Evolutionary conservation across 2,113 vertebrate species (phyloP).

Genomic region (Oxyura jamaicensis): DNA sequence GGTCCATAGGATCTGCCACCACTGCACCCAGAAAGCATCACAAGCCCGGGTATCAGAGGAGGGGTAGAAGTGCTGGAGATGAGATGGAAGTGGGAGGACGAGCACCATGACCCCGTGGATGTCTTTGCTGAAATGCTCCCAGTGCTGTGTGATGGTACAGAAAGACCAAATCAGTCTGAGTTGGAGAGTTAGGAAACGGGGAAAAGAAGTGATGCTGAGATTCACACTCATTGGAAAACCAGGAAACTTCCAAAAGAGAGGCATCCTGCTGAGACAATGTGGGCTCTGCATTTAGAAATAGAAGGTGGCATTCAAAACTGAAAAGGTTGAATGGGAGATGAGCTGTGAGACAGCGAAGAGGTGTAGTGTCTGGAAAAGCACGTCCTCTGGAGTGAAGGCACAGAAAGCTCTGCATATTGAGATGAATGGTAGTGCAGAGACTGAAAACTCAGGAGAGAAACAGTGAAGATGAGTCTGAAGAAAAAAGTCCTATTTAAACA

Average conservation of each 20-base stretch:
- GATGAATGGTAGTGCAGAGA: not conserved
- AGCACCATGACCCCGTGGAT: too few relatives aligned
- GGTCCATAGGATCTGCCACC: too few relatives aligned
- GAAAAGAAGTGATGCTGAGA: not conserved
- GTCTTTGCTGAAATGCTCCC: not conserved
- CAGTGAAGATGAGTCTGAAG: not conserved
- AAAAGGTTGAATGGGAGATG: not conserved
- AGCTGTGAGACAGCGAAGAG: not conserved
- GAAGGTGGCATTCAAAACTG: not conserved
- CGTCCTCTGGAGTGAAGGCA: not conserved
- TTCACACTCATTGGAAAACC: not conserved
- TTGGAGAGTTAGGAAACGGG: not conserved
- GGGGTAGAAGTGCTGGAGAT: not conserved
- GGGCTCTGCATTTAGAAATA: not conserved
- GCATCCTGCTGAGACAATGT: not conserved
- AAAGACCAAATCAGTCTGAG: not conserved
- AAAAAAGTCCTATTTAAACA: not conserved
- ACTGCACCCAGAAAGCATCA: not conserved
- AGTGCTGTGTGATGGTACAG: not conserved
- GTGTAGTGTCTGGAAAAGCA: not conserved
- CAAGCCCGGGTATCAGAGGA: not conserved
- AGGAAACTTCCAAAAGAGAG: not conserved
- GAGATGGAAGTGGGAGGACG: not conserved
- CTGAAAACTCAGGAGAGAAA: not conserved
- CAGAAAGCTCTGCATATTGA: not conserved